These are phyloP conservation scores for Leptinotarsa texana DNA, from an alignment of 1,140 invertebrate genomes.

Conservation along the genomic window DNA sequence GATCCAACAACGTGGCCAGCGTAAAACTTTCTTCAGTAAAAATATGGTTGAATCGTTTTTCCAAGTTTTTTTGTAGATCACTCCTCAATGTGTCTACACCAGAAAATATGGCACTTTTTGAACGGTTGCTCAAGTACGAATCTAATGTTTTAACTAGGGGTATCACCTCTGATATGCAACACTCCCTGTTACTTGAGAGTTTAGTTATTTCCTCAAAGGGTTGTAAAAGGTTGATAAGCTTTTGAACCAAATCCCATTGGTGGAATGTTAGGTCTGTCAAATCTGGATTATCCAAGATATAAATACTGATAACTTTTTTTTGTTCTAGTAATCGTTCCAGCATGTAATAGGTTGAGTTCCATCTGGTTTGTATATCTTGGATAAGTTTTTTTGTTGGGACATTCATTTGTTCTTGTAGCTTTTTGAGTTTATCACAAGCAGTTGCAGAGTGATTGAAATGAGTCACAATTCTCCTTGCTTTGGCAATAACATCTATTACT, in stretches of 20 bases:
- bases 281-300: slow-evolving; percentile 20
- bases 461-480: neutral
- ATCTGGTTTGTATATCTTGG: slow-evolving; percentile 33
- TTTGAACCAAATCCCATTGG: slow-evolving; percentile 30
- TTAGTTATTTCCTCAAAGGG: slow-evolving; percentile 39
- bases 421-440: slow-evolving; percentile 4
- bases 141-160: slow-evolving; percentile 24
- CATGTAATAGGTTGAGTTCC: slow-evolving; percentile 36
- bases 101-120: slow-evolving; percentile 14
- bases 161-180: slow-evolving; percentile 33
- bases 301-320: slow-evolving; percentile 27
- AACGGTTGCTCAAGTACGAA: slow-evolving; percentile 23
- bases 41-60: slow-evolving; percentile 23
- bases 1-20: slow-evolving; percentile 27
- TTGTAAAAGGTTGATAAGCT: slow-evolving; percentile 30
- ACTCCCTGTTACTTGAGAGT: slow-evolving; percentile 26
- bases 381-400: slow-evolving; percentile 22
- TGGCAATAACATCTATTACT: slow-evolving; percentile 3
- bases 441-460: slow-evolving; percentile 5
- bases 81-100: slow-evolving; percentile 2
- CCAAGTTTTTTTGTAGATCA: slow-evolving; percentile 8
- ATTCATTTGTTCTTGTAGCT: slow-evolving; percentile 1
- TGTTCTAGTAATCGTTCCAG: slow-evolving; percentile 30
- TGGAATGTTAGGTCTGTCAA: slow-evolving; percentile 17
- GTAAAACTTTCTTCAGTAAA: slow-evolving; percentile 8